Evolutionary conservation across 1,140 invertebrate genomes (phyloP).

Genomic region (Hypsibius dujardini): DNA sequence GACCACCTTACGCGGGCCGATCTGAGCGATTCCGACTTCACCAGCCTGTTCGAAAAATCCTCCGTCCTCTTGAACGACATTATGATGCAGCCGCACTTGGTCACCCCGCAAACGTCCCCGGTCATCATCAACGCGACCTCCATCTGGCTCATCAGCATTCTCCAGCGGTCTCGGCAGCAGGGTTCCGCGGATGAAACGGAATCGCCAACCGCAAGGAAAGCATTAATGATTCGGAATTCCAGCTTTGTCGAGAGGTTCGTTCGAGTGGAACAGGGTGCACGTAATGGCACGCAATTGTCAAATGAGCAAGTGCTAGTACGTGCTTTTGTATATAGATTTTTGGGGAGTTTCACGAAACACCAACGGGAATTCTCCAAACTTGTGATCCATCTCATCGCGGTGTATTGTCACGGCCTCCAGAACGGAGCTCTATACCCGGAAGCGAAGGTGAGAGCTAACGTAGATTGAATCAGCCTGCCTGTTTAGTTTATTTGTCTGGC

Average conservation of each 20-base stretch:
- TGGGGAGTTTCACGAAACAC: neutral
- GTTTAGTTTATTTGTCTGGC: too few species aligned
- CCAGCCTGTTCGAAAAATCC: neutral
- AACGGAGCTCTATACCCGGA: slow-evolving; percentile 4
- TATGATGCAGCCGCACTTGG: neutral
- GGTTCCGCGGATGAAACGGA: neutral
- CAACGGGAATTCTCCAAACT: slow-evolving; percentile 6
- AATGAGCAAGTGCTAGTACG: neutral
- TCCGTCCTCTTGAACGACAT: neutral
- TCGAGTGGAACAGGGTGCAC: too few species aligned
- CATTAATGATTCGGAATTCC: neutral
- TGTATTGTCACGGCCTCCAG: neutral
- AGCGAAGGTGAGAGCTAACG: neutral
- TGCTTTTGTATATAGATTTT: neutral
- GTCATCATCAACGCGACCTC: neutral
- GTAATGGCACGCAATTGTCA: too few species aligned
- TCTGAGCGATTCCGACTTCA: neutral
- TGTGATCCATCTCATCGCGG: neutral
- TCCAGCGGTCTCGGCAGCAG: neutral
- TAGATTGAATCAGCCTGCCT: too few species aligned
- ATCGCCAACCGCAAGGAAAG: neutral
- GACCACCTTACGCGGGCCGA: neutral
- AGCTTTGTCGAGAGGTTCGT: slow-evolving; percentile 16
- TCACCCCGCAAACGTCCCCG: neutral
- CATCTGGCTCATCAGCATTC: neutral